A percentile compares a stretch with the other conserved stretches of the same genome.
Evolutionary conservation across 2,797 vertebrate species (phyloP).

Genomic region (Vipera latastei): DNA sequence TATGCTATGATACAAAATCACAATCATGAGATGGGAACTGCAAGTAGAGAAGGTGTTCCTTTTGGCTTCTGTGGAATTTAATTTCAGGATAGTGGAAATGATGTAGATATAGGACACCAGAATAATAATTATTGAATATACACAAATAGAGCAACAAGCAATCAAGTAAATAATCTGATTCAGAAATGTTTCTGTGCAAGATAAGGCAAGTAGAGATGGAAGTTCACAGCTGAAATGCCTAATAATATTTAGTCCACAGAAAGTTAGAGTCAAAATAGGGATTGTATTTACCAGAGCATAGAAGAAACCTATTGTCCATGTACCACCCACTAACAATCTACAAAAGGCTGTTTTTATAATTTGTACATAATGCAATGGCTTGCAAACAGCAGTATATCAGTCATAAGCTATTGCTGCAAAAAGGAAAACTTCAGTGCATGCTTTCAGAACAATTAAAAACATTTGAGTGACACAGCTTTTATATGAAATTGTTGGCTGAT

Average conservation of each 20-base stretch:
- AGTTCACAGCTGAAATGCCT: conserved; percentile 5
- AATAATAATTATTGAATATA: no score
- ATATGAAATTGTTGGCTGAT: conserved; percentile 40
- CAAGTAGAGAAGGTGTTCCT: no score
- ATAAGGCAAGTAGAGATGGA: no score
- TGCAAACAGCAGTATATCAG: background rate
- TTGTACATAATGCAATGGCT: background rate
- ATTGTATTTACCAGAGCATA: background rate
- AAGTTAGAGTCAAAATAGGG: background rate
- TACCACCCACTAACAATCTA: background rate
- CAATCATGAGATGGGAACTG: no score
- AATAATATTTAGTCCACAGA: background rate
- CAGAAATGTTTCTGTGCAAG: no score
- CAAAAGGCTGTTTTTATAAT: background rate
- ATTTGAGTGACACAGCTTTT: conserved; percentile 39
- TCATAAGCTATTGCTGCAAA: conserved; percentile 6
- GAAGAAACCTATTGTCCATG: background rate
- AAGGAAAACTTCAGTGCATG: conserved; percentile 14
- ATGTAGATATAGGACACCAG: no score
- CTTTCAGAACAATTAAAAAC: conserved; percentile 28
- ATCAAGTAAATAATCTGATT: no score
- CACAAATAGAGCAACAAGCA: no score
- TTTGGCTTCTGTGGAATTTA: no score
- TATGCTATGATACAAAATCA: no score
- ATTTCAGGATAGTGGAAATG: no score